Conservation (phyloP, 1,140 invertebrate species). For the Leucophenga varia region DNA sequence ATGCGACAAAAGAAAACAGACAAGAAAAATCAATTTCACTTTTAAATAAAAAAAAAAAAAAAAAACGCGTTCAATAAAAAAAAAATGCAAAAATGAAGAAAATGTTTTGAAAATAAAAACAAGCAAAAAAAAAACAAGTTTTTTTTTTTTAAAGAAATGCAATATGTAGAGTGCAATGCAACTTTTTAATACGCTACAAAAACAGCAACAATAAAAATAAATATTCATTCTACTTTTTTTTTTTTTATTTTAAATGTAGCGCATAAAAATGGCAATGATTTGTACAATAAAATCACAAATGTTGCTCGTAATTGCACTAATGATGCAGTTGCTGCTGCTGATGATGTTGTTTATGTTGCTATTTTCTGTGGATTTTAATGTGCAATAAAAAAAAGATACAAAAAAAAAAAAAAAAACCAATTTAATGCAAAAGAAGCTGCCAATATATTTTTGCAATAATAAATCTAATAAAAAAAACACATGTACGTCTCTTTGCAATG, state of each 20-base stretch:
- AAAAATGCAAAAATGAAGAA: slow-evolving; percentile 10
- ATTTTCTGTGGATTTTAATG: too few species aligned
- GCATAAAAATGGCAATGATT: slow-evolving; percentile 3
- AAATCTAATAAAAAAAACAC: too few species aligned
- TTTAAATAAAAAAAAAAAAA: slow-evolving; percentile 27
- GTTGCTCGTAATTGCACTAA: slow-evolving; percentile 14
- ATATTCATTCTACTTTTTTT: too few species aligned
- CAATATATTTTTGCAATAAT: slow-evolving; percentile 16
- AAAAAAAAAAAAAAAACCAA: too few species aligned
- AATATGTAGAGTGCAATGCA: neutral
- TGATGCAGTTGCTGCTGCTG: neutral
- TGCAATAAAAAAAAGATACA: too few species aligned
- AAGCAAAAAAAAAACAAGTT: slow-evolving; percentile 23
- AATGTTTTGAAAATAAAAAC: too few species aligned
- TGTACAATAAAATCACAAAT: slow-evolving; percentile 12
- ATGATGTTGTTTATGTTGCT: too few species aligned
- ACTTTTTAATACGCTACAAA: slow-evolving; percentile 22
- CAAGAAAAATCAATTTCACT: slow-evolving; percentile 40
- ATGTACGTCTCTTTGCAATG: too few species aligned
- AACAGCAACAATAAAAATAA: slow-evolving; percentile 11
- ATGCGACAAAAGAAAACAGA: slow-evolving; percentile 3
- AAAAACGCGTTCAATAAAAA: neutral
- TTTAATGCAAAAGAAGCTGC: too few species aligned
- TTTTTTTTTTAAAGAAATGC: slow-evolving; percentile 17
- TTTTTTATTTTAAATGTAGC: too few species aligned